phyloP scores from a whole-genome alignment of 2,888 invertebrate genomes.

The Himalopsyche japonica region DNA sequence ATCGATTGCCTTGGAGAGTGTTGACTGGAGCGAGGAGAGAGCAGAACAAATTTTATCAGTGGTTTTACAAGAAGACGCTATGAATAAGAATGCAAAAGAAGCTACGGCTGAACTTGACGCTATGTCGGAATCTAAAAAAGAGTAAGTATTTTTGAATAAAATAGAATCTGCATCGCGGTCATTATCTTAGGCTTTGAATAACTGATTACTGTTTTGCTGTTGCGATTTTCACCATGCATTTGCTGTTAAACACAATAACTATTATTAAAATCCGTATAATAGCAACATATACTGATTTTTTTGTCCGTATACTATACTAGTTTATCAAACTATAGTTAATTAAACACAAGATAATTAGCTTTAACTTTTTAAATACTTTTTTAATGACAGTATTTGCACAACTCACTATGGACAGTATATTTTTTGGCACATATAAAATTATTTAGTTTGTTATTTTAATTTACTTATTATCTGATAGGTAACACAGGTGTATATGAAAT shows the following conservation, averaged over 20 bases:
- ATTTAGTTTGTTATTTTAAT: too few species aligned
- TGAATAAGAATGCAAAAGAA: constrained; percentile 46
- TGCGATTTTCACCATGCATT: neutral
- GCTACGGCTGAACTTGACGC: constrained; percentile 43
- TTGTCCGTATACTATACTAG: too few species aligned
- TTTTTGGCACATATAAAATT: too few species aligned
- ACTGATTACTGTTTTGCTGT: neutral
- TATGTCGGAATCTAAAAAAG: constrained; percentile 35
- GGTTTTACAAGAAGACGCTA: constrained; percentile 68
- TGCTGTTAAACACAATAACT: neutral
- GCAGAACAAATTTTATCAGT: constrained; percentile 79
- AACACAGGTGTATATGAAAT: too few species aligned
- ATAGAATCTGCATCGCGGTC: neutral
- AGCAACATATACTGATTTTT: neutral
- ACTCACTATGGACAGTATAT: too few species aligned
- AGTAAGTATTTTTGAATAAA: constrained; percentile 21
- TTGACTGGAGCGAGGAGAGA: constrained; percentile 80
- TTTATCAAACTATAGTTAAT: too few species aligned
- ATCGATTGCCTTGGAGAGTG: constrained; percentile 84
- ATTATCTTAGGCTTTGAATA: neutral
- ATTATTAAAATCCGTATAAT: neutral
- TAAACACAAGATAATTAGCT: too few species aligned
- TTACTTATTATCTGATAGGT: too few species aligned
- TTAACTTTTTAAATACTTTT: too few species aligned
- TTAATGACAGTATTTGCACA: too few species aligned